A percentile compares a stretch with the other conserved stretches of the same genome.
Conservation (phyloP, 2,113 vertebrate genomes). For the Opisthocomus hoazin region DNA sequence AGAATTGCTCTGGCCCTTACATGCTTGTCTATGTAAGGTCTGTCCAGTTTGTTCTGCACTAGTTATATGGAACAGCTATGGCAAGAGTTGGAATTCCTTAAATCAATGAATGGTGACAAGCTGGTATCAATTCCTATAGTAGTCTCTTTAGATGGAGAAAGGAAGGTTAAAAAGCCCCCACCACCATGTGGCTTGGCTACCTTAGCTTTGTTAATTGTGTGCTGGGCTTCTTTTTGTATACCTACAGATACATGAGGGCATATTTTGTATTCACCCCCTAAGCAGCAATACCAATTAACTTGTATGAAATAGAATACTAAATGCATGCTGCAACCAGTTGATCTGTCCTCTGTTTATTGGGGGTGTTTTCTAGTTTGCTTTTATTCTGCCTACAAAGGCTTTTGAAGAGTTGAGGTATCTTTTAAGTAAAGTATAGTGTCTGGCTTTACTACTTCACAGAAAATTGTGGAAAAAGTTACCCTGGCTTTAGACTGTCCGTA, state of each 20-base stretch:
- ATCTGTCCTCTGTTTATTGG: background rate
- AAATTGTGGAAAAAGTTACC: background rate
- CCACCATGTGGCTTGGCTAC: background rate
- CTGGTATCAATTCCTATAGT: background rate
- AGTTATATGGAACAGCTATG: background rate
- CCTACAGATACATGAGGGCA: background rate
- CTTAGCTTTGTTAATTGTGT: background rate
- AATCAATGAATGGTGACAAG: background rate
- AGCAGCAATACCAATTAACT: background rate
- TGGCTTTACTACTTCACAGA: background rate
- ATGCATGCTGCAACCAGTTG: background rate
- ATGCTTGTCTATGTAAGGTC: background rate
- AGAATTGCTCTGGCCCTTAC: background rate
- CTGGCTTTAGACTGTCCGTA: background rate
- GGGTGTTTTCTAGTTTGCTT: background rate
- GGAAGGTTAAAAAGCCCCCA: background rate
- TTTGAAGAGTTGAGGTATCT: background rate
- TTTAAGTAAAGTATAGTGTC: background rate
- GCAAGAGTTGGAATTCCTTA: background rate
- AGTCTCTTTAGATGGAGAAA: background rate
- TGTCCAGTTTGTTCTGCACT: background rate
- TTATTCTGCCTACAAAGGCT: background rate
- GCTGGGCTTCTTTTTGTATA: background rate
- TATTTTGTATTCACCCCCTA: background rate
- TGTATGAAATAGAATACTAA: background rate